Conservation (phyloP, 2,797 vertebrate genomes). For the Peromyscus melanophrys region DNA sequence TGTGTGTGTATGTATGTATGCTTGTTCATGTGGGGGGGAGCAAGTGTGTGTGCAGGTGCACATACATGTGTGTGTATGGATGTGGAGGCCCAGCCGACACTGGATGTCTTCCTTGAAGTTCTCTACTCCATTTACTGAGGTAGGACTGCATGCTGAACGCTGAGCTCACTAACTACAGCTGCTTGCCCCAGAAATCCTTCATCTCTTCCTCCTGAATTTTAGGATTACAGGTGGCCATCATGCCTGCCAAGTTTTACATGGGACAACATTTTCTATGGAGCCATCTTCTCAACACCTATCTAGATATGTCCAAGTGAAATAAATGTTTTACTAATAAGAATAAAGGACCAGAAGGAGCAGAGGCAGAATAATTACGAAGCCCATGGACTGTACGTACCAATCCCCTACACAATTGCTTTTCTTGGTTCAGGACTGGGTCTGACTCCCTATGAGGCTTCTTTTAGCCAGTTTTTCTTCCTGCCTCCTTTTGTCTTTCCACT, state of each 20-base stretch:
- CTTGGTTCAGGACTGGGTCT: neutral
- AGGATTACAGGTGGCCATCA: neutral
- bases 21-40: too few relatives aligned
- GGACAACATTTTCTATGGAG: neutral
- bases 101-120: neutral
- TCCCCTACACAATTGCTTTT: neutral
- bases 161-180: neutral
- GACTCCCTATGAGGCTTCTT: neutral
- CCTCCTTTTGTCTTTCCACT: neutral
- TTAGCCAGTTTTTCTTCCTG: neutral
- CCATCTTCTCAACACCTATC: neutral
- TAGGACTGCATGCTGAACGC: neutral
- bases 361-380: neutral
- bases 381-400: neutral
- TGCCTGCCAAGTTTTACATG: neutral
- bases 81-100: neutral
- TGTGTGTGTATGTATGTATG: neutral
- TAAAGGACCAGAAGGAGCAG: neutral
- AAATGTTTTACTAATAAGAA: conserved; percentile 16
- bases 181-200: neutral
- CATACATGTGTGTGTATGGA: neutral
- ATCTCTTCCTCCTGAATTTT: neutral
- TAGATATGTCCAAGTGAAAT: conserved; percentile 25
- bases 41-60: too few relatives aligned
- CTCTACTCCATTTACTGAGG: neutral